Conservation (phyloP, 2,797 vertebrate genomes). For the Channa striata region DNA sequence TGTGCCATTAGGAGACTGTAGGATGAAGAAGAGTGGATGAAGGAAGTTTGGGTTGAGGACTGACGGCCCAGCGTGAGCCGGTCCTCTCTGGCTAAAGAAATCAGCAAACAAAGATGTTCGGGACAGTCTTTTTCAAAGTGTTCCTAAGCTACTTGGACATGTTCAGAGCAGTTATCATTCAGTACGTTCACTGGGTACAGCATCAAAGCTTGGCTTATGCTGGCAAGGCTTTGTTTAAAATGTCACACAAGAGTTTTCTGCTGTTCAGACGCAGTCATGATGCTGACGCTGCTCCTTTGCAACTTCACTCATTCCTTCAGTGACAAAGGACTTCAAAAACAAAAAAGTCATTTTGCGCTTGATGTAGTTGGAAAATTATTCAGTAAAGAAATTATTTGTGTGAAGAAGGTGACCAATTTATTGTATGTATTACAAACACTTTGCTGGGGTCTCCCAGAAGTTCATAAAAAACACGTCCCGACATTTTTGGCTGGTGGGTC, state of each 20-base stretch:
- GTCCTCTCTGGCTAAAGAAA: not conserved
- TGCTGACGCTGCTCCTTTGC: no score
- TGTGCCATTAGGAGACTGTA: conserved; percentile 49
- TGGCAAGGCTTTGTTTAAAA: conserved; percentile 19
- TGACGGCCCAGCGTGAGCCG: conserved; percentile 9
- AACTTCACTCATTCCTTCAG: not conserved
- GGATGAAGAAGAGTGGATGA: conserved; percentile 43
- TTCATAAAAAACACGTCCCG: conserved; percentile 1
- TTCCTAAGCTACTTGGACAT: conserved; percentile 9
- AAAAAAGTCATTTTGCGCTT: not conserved
- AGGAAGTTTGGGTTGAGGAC: conserved; percentile 42
- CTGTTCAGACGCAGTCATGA: not conserved
- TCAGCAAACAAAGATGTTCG: conserved; percentile 1
- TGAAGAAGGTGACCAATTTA: not conserved
- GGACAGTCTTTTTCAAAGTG: not conserved
- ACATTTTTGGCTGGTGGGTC: conserved; percentile 35
- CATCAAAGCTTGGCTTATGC: conserved; percentile 8
- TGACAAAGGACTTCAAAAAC: not conserved
- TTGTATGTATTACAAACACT: not conserved
- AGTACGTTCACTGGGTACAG: conserved; percentile 22
- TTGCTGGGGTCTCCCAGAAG: not conserved
- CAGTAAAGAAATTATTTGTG: not conserved
- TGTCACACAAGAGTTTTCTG: conserved; percentile 2
- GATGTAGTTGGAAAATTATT: not conserved
- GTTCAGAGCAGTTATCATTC: conserved; percentile 12